Base-by-base conservation (phyloP, 2,113 vertebrate species). In the Microcebus lehilahytsara region DNA sequence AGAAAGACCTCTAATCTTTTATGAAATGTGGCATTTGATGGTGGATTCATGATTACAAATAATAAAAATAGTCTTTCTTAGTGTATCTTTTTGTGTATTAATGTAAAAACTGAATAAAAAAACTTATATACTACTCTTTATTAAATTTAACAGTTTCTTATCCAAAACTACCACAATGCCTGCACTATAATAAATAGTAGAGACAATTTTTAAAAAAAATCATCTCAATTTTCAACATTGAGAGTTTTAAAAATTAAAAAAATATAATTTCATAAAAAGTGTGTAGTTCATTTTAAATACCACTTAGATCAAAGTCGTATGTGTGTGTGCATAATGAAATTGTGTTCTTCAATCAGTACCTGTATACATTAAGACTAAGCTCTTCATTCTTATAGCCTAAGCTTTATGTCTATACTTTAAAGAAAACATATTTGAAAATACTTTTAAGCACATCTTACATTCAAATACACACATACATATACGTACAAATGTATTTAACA, bases 371-470 rank as follows among this genome's bases (percentile, higher is more conserved):
- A 75, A 30, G 9, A 96, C 13, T 49, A 32, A 67, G 13, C 6
- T n/a, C 58, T 72, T 20, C 9, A 75, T 79, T 71, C 1, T 60
- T 64, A 32, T 9, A 34, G 30, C 1, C 37, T 53, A 71, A 40
- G 25, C 5, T 46, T 62, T 58, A 69, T 56, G 9, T 58, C 4
- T 23, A 37, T 67, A 71, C 67, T 85, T 91, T 84, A 77, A 85
- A 89, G 19, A 90, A 66, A 89, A 88, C 0, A 20, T 19, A 6
- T 49, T 71, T 85, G 92, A 91, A 91, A 96, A 96, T 87, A 51
- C 11, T 93, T 14, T 40, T 91, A 5, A 64, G 27, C 10, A 27
- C 6, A 66, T 66, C 9, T 13, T 67, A 25, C 25, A 12, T 58
- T 20, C 20, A 30, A 17, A 40, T 27, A 49, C 0, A 56, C 37